These are phyloP conservation scores for Atherix ibis DNA, from an alignment of 2,888 invertebrate genomes.

Conservation along the genomic window DNA sequence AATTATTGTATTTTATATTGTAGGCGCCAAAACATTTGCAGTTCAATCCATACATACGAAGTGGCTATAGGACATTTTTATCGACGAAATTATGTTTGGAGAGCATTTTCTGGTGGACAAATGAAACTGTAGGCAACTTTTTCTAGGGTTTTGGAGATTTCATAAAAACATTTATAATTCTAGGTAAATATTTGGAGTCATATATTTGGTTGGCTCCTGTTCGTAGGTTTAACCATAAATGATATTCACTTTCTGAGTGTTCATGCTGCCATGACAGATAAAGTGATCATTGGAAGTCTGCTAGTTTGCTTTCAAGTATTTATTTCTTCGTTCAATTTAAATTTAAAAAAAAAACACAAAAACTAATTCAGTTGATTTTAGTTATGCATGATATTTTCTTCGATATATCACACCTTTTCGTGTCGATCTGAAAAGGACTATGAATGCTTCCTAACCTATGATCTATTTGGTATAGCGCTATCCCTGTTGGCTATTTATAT, in stretches of 20 bases:
- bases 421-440: slow-evolving; percentile 80
- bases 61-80: slow-evolving; percentile 71
- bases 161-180: background rate
- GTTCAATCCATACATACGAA: slow-evolving; percentile 71
- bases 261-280: slow-evolving; percentile 66
- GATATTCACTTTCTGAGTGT: slow-evolving; percentile 65
- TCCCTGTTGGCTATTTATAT: slow-evolving; percentile 88
- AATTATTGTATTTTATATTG: slow-evolving; percentile 3
- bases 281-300: slow-evolving; percentile 66
- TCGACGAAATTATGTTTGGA: slow-evolving; percentile 72
- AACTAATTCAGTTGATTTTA: slow-evolving; percentile 35
- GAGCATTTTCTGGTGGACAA: slow-evolving; percentile 92
- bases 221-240: slow-evolving; percentile 68
- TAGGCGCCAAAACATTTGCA: slow-evolving; percentile 69
- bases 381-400: slow-evolving; percentile 85
- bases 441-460: slow-evolving; percentile 73
- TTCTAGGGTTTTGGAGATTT: background rate
- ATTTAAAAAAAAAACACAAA: background rate
- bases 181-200: slow-evolving; percentile 92
- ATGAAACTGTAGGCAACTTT: slow-evolving; percentile 51
- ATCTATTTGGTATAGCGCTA: slow-evolving; percentile 84
- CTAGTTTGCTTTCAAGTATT: slow-evolving; percentile 77
- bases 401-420: slow-evolving; percentile 86
- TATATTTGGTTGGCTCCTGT: slow-evolving; percentile 69
- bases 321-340: slow-evolving; percentile 10